These are phyloP conservation scores for Cerastis rubricosa DNA, from an alignment of 2,888 invertebrate genomes.

Conservation along the genomic window DNA sequence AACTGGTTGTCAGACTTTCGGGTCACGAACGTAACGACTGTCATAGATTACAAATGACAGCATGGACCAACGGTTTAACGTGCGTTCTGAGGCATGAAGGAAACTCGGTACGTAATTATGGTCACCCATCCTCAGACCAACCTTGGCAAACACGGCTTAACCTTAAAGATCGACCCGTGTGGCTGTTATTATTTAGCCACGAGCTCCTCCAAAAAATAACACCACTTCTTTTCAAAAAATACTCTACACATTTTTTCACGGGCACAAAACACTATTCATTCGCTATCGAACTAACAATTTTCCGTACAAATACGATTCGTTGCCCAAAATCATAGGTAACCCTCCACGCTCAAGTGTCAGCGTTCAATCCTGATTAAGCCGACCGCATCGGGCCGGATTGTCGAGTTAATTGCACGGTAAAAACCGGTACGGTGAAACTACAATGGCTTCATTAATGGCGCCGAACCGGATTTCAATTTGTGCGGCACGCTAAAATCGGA, in stretches of 20 bases:
- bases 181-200: too few species aligned
- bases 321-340: conserved; percentile 64
- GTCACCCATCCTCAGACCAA: too few species aligned
- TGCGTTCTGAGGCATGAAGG: too few species aligned
- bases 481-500: conserved; percentile 68
- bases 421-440: conserved; percentile 75
- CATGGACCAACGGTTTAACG: too few species aligned
- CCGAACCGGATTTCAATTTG: conserved; percentile 77
- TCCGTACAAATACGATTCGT: conserved; percentile 43
- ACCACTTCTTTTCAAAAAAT: background rate
- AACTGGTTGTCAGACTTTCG: too few species aligned
- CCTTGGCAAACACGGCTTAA: too few species aligned
- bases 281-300: conserved; percentile 57
- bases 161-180: too few species aligned
- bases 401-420: conserved; percentile 82
- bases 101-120: too few species aligned
- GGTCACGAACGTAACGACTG: too few species aligned
- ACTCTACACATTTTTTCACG: background rate
- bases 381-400: conserved; percentile 77
- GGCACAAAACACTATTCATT: background rate
- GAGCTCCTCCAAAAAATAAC: too few species aligned
- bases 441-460: conserved; percentile 81
- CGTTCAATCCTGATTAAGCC: conserved; percentile 74
- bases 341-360: conserved; percentile 69
- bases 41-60: too few species aligned